Conservation (phyloP, 1,140 invertebrate genomes). For the Conus betulinus region DNA sequence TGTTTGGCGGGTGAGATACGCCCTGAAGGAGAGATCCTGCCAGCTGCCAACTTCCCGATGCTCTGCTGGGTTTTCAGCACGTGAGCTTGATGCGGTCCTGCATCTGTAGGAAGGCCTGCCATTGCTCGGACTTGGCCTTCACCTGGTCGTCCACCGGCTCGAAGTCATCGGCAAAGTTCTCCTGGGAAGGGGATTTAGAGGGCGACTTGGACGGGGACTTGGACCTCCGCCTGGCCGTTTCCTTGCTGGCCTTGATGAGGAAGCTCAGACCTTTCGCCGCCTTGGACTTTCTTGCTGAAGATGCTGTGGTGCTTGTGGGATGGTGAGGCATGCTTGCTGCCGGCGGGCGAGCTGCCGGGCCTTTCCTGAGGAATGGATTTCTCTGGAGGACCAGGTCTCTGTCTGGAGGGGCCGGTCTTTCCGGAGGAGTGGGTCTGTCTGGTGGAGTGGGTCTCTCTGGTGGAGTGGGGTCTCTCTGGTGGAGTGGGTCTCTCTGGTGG, state of each 20-base stretch:
- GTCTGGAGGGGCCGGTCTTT: too few species aligned
- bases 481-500: background rate
- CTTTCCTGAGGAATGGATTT: background rate
- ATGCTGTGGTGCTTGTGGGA: constrained; percentile 32
- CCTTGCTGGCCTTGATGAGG: constrained; percentile 48
- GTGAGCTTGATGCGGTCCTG: constrained; percentile 74
- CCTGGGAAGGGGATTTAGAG: constrained; percentile 59
- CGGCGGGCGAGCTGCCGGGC: background rate
- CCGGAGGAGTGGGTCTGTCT: too few species aligned
- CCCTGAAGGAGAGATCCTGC: constrained; percentile 55
- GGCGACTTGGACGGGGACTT: constrained; percentile 62
- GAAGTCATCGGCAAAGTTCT: constrained; percentile 57
- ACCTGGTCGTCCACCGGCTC: constrained; percentile 61
- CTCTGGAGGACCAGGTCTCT: too few species aligned
- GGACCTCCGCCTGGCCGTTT: constrained; percentile 42
- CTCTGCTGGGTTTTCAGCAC: constrained; percentile 72
- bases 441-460: constrained; percentile 17
- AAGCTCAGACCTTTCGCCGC: constrained; percentile 58
- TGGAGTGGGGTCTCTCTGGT: background rate
- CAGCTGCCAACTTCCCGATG: constrained; percentile 70
- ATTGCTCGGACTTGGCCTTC: constrained; percentile 74
- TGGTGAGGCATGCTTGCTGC: constrained; percentile 34
- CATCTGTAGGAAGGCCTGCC: constrained; percentile 76
- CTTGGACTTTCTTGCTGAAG: constrained; percentile 53
- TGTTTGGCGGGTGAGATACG: constrained; percentile 50